Percentiles rank a stretch among this genome's conserved stretches.
Conservation (phyloP, 2,113 vertebrate species). For the Acrocephalus arundinaceus region DNA sequence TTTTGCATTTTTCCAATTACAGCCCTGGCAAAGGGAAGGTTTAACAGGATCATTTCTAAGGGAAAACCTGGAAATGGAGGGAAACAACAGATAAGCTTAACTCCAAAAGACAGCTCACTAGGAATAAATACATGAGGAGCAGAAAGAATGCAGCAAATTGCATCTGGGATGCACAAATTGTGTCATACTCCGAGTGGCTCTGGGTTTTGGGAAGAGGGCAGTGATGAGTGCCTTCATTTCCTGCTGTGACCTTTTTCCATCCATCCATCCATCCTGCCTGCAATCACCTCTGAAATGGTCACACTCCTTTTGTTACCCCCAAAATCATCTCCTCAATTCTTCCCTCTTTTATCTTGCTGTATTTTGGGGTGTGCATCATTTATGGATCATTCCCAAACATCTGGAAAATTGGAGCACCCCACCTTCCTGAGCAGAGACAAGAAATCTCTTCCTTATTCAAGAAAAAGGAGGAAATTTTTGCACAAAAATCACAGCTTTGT, state of each 20-base stretch:
- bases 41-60: not conserved
- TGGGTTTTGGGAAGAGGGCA: not conserved
- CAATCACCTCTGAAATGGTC: not conserved
- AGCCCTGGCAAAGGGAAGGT: not conserved
- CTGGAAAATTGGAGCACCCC: not conserved
- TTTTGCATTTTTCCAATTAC: not conserved
- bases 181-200: not conserved
- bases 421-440: not conserved
- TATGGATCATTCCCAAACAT: not conserved
- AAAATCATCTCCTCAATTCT: not conserved
- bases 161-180: not conserved
- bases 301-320: too few species aligned
- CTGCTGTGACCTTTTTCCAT: not conserved
- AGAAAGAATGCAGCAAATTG: not conserved
- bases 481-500: not conserved
- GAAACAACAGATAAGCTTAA: not conserved
- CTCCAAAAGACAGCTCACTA: not conserved
- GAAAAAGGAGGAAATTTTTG: not conserved
- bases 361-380: not conserved
- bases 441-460: not conserved
- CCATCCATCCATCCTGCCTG: not conserved
- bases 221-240: not conserved
- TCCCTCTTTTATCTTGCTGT: not conserved
- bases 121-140: not conserved
- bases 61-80: not conserved